phyloP scores from a whole-genome alignment of 2,888 invertebrate genomes.

The Diogma glabrata region DNA sequence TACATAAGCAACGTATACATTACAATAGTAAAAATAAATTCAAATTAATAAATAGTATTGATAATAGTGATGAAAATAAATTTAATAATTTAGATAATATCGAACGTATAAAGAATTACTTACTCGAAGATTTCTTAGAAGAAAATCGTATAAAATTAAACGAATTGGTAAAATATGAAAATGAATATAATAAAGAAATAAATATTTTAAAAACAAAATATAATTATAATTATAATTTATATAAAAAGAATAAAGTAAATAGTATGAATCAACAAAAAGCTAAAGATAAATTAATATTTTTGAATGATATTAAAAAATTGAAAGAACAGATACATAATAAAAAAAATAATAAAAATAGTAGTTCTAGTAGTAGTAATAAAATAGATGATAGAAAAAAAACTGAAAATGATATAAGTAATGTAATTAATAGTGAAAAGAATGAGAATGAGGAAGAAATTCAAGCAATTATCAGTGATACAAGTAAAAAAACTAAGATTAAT shows the following conservation, averaged over 20 bases:
- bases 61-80: constrained; percentile 19
- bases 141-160: constrained; percentile 34
- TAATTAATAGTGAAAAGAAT: not conserved
- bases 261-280: constrained; percentile 26
- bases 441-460: not conserved
- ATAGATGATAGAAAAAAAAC: constrained; percentile 1
- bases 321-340: constrained; percentile 27
- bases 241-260: constrained; percentile 27
- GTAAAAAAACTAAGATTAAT: not conserved
- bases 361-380: not conserved
- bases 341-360: constrained; percentile 2
- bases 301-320: constrained; percentile 31
- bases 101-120: constrained; percentile 42
- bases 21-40: not conserved
- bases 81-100: constrained; percentile 25
- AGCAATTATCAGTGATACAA: not conserved
- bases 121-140: constrained; percentile 41
- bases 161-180: constrained; percentile 31
- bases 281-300: constrained; percentile 28
- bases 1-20: constrained; percentile 34
- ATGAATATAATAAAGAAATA: constrained; percentile 29
- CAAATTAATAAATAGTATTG: not conserved
- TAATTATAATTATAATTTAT: constrained; percentile 32
- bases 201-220: constrained; percentile 29
- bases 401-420: not conserved